phyloP scores from a whole-genome alignment of 1,140 invertebrate species.

The Danaus plexippus region DNA sequence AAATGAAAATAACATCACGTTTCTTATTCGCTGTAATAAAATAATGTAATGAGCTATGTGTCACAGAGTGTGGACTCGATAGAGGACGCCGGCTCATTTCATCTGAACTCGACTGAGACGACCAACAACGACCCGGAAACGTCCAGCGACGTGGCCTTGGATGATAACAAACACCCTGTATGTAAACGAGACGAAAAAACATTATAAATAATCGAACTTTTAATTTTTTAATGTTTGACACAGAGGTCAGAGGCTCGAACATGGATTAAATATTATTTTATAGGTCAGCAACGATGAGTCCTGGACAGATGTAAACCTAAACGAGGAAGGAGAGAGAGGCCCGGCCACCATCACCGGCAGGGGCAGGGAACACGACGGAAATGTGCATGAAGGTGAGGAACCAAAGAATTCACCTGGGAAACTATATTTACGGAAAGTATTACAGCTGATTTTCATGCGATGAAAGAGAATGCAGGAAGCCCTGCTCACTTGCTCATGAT shows the following conservation, averaged over 20 bases:
- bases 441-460: no score
- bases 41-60: no score
- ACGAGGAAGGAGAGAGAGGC: slow-evolving; percentile 80
- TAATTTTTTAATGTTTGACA: slow-evolving; percentile 1
- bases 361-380: slow-evolving; percentile 63
- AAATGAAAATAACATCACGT: slow-evolving; percentile 2
- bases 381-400: slow-evolving; percentile 74
- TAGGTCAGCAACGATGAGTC: slow-evolving; percentile 81
- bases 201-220: neutral
- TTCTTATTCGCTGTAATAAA: no score
- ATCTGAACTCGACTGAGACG: slow-evolving; percentile 78
- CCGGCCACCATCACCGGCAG: slow-evolving; percentile 57
- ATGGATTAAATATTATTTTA: slow-evolving; percentile 6
- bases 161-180: slow-evolving; percentile 78
- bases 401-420: no score
- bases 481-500: no score
- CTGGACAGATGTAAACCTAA: slow-evolving; percentile 93
- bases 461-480: no score
- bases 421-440: no score
- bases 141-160: slow-evolving; percentile 75
- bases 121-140: slow-evolving; percentile 77
- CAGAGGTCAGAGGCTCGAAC: neutral
- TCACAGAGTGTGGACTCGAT: slow-evolving; percentile 84
- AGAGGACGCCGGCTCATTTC: slow-evolving; percentile 79
- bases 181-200: slow-evolving; percentile 17